Conservation (phyloP, 2,113 vertebrate genomes). For the Seriola aureovittata region DNA sequence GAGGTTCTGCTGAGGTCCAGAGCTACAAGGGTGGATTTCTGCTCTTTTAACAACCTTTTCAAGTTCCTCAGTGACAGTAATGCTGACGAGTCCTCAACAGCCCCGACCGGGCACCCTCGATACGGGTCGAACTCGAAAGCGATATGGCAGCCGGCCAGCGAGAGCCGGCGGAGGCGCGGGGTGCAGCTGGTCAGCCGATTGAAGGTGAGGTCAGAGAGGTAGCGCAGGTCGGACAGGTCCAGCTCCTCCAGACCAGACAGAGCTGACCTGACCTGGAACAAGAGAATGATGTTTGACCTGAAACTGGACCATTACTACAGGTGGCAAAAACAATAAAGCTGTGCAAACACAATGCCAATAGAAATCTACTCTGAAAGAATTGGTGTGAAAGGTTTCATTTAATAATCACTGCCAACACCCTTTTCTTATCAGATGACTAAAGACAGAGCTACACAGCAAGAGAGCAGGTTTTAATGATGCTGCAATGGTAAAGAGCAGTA, state of each 20-base stretch:
- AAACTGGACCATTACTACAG: background rate
- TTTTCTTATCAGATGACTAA: background rate
- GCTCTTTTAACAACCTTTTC: slow-evolving; percentile 80
- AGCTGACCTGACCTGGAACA: slow-evolving; percentile 72
- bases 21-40: slow-evolving; percentile 73
- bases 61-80: slow-evolving; percentile 87
- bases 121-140: slow-evolving; percentile 86
- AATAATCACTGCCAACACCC: background rate
- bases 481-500: no score
- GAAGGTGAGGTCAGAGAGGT: slow-evolving; percentile 88
- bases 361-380: background rate
- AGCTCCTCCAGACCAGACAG: slow-evolving; percentile 86
- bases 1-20: slow-evolving; percentile 88
- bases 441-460: background rate
- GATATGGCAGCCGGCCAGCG: slow-evolving; percentile 88
- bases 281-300: background rate
- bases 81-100: slow-evolving; percentile 76
- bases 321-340: slow-evolving; percentile 6
- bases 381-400: background rate
- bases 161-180: slow-evolving; percentile 79
- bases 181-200: slow-evolving; percentile 86
- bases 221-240: slow-evolving; percentile 85
- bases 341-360: background rate
- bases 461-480: background rate
- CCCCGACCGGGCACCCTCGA: slow-evolving; percentile 65